These are phyloP conservation scores for Hyaena hyaena DNA, from an alignment of 2,113 vertebrate genomes.

Conservation along the genomic window DNA sequence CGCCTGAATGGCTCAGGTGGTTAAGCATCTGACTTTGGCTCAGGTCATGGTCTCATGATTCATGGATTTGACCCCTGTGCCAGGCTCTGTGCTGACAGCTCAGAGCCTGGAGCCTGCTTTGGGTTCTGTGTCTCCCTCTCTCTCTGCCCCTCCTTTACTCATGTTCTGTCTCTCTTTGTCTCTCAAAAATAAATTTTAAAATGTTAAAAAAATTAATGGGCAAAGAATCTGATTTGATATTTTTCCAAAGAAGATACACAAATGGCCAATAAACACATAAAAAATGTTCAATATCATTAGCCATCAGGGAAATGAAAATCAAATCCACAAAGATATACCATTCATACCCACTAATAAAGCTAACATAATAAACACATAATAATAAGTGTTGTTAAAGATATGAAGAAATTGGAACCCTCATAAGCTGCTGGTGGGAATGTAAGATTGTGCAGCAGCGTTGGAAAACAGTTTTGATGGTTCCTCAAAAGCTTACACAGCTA, in stretches of 20 bases:
- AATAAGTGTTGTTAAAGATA: not conserved
- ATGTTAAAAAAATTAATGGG: not conserved
- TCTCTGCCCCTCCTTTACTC: too few relatives aligned
- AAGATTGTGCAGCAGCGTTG: not conserved
- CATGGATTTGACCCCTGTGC: too few relatives aligned
- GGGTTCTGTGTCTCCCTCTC: too few relatives aligned
- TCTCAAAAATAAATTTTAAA: too few relatives aligned
- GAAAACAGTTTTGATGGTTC: not conserved
- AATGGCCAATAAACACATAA: not conserved
- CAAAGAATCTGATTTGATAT: not conserved
- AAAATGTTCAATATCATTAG: not conserved
- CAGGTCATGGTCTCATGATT: too few relatives aligned
- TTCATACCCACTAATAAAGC: not conserved
- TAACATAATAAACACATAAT: not conserved
- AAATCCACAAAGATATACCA: not conserved
- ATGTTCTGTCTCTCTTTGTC: too few relatives aligned
- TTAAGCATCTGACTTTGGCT: too few relatives aligned
- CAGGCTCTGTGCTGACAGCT: too few relatives aligned
- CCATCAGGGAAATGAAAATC: not conserved
- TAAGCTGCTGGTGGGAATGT: not conserved
- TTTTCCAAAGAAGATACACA: not conserved
- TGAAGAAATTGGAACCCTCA: not conserved
- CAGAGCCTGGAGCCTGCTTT: too few relatives aligned
- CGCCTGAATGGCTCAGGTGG: too few relatives aligned
- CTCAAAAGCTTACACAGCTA: not conserved